phyloP scores from a whole-genome alignment of 2,797 vertebrate species.

The Pipistrellus kuhlii region DNA sequence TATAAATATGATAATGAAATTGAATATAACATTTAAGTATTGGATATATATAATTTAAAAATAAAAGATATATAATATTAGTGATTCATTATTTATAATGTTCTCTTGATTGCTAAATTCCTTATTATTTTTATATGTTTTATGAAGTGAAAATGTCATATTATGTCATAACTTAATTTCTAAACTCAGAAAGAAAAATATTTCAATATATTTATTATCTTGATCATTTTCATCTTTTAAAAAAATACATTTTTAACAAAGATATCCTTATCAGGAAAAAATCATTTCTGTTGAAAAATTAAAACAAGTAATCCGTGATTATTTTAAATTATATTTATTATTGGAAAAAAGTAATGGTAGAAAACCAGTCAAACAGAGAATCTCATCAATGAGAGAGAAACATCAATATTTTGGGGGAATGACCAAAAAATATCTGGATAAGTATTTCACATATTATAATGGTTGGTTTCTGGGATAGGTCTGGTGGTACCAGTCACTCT shows the following conservation, averaged over 20 bases:
- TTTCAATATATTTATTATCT: neutral
- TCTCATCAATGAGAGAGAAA: too few relatives aligned
- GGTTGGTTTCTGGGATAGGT: neutral
- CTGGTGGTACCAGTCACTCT: rapidly evolving
- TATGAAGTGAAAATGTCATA: neutral
- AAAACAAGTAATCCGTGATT: neutral
- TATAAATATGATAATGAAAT: neutral
- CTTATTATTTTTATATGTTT: neutral
- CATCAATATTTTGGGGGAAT: neutral
- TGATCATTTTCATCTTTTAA: neutral
- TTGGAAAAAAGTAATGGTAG: neutral
- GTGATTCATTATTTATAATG: neutral
- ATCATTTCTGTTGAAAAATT: neutral
- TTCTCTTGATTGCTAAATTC: neutral
- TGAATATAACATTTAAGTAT: neutral
- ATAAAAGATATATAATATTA: neutral
- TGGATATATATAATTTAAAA: neutral
- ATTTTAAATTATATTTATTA: neutral
- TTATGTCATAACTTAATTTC: neutral
- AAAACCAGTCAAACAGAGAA: neutral
- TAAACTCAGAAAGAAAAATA: neutral
- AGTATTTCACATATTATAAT: neutral
- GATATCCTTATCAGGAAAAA: neutral
- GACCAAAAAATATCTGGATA: neutral
- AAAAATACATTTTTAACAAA: neutral